Evolutionary conservation across 2,113 vertebrate genomes (phyloP).

Genomic region (Pachypanchax playfairii): DNA sequence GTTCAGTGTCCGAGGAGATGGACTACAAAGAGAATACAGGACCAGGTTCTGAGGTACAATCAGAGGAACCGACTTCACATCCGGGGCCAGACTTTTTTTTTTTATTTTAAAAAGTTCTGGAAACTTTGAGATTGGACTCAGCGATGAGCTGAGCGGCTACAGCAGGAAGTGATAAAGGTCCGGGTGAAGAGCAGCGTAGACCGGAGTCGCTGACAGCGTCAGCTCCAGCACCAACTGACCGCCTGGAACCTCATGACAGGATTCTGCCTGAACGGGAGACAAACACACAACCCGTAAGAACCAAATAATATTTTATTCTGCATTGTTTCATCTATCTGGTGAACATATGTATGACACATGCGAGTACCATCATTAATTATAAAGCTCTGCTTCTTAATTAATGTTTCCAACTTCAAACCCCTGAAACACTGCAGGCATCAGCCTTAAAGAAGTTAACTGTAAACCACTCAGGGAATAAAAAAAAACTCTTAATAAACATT

Average conservation of each 20-base stretch:
- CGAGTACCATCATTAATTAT: too few species aligned
- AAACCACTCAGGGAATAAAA: background rate
- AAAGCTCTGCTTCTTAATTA: too few species aligned
- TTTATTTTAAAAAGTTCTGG: background rate
- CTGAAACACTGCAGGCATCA: too few species aligned
- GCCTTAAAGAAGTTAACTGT: background rate
- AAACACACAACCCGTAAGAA: background rate
- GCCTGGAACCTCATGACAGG: constrained; percentile 79
- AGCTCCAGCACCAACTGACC: constrained; percentile 70
- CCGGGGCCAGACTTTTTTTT: background rate
- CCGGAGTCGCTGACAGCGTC: constrained; percentile 73
- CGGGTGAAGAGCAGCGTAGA: constrained; percentile 42
- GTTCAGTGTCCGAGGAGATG: constrained; percentile 17
- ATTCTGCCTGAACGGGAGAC: constrained; percentile 56
- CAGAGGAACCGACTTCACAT: constrained; percentile 13
- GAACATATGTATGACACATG: too few species aligned
- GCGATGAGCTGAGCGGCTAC: constrained; percentile 23
- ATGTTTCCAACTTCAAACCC: too few species aligned
- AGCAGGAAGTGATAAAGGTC: constrained; percentile 47
- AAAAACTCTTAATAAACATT: background rate
- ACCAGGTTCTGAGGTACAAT: background rate
- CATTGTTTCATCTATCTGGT: too few species aligned
- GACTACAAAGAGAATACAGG: constrained; percentile 1
- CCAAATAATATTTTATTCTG: too few species aligned
- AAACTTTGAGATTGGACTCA: constrained; percentile 10